Evolutionary conservation across 2,888 invertebrate species (phyloP), one percentile per base, ranked within the genome.

Genomic region (Geotrupes spiniger): DNA sequence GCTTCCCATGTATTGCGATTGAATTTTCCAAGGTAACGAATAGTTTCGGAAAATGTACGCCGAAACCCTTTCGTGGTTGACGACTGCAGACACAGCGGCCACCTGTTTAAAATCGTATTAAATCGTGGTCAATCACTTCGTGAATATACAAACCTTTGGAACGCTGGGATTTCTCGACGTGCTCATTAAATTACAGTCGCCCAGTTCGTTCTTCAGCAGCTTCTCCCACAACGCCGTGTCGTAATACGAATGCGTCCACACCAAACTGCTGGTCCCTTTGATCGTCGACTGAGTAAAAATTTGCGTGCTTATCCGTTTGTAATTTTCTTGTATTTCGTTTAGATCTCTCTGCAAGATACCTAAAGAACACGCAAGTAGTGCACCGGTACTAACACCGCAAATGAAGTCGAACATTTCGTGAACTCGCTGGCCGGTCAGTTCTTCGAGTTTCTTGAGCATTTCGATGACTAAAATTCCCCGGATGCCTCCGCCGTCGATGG

Each of bases 401-500:
- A 94, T 84, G 62, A 86, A 85, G 74, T 95, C 95, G 74, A 95
- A 95, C 71, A 92, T 75, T 63, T 92, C 83, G 64, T 85, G 76
- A 8, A 92, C 81, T 49, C 71, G 76, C 54, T 77, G 77, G 0
- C 85, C 84, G 1, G 87, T 83, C 12, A 85, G 69, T 53, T 80
- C 76, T 73, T 95, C 92, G 28, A 95, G 71, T 59, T 85, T 84
- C 41, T 83, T 80, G 55, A 95, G 73, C 69, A 92, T 83, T 73
- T 92, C 88, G 52, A 95, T 81, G 2, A 91, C 89, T 53, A 92
- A 78, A 52, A 94, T 77, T n/a, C 93, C 93, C 51, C 92, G 80
- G 51, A 90, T 85, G 38, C 94, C 94, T 33, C 95, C 94, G 2
- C 95, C 95, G 75, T 95, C 94, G 61, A 95, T 87, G 0, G 90